Evolutionary conservation across 2,113 vertebrate genomes (phyloP).

Genomic region (Macaca nemestrina): DNA sequence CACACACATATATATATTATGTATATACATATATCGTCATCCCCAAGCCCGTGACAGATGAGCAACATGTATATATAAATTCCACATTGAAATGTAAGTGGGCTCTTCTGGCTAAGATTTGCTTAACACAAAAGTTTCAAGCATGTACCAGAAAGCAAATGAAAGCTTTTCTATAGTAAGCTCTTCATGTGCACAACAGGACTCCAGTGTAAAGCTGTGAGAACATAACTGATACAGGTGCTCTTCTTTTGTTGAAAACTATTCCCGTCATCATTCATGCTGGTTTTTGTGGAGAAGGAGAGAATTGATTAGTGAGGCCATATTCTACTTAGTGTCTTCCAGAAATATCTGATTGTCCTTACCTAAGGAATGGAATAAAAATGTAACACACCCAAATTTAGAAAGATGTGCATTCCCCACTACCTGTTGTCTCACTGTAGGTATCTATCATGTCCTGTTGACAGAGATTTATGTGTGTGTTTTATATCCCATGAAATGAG

Average conservation of each 20-base stretch:
- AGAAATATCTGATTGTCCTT: background rate
- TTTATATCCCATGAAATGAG: background rate
- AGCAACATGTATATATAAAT: background rate
- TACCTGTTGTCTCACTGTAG: background rate
- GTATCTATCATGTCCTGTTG: background rate
- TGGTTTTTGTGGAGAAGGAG: background rate
- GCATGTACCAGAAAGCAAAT: constrained; percentile 64
- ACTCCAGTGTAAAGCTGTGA: constrained; percentile 61
- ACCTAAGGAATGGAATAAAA: background rate
- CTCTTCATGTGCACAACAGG: constrained; percentile 50
- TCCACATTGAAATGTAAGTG: constrained; percentile 60
- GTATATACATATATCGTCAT: background rate
- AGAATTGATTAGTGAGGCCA: background rate
- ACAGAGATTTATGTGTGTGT: background rate
- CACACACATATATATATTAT: background rate
- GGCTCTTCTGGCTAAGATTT: constrained; percentile 66
- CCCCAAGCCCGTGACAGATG: no score
- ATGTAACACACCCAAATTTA: background rate
- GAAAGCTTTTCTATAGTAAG: constrained; percentile 60
- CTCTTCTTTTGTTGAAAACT: background rate
- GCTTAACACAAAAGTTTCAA: constrained; percentile 65
- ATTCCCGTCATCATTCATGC: background rate
- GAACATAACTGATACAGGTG: background rate
- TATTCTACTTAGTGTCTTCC: background rate
- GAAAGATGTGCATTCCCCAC: background rate